Evolutionary conservation across 2,113 vertebrate genomes (phyloP), one percentile per base, ranked within the genome.

Genomic region (Hippocampus abdominalis): DNA sequence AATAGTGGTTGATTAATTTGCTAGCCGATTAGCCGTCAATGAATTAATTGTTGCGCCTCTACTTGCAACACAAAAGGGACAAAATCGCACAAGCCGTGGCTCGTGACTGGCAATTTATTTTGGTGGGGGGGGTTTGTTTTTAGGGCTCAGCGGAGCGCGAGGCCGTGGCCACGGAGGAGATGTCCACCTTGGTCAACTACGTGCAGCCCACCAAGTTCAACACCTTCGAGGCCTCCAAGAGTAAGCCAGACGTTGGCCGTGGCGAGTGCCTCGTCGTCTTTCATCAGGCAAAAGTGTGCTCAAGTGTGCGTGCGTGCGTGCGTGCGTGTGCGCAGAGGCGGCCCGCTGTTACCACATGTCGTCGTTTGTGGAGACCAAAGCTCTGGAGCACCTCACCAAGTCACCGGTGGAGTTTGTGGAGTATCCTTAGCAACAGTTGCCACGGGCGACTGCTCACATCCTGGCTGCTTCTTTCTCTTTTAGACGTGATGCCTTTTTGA

Each of bases 321-420:
- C 60, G n/a, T 61, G 65, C 62, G 36, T 72, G 75, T 66, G 77
- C 80, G 8, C 86, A 99, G 97, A 98, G 89, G 94, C 93, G 56
- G 96, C 95, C 82, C 95, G 92, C 86, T 96, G 94, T 85, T 98
- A 95, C 89, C 94, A 98, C 90, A 99, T 99, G 97, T 99, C 97
- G 70, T 99, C 97, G 65, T 99, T 98, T 57, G 97, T 99, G 93
- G 97, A 99, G 94, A 98, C 97, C 78, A 99, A 99, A 93, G 97
- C 95, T 46, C 93, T 98, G 42, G 96, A 98, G 87, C 97, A 96
- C 48, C 94, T 98, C 72, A 99, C 96, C 0, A 99, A 99, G 89
- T 95, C 95, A 79, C 97, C 97, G 0, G 97, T 99, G 90, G 97
- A 98, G 91, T 99, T 99, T 89, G 96, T 99, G 18, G 97, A 98